These are phyloP conservation scores for Prionailurus bengalensis DNA, from an alignment of 2,113 vertebrate species.

Conservation along the genomic window DNA sequence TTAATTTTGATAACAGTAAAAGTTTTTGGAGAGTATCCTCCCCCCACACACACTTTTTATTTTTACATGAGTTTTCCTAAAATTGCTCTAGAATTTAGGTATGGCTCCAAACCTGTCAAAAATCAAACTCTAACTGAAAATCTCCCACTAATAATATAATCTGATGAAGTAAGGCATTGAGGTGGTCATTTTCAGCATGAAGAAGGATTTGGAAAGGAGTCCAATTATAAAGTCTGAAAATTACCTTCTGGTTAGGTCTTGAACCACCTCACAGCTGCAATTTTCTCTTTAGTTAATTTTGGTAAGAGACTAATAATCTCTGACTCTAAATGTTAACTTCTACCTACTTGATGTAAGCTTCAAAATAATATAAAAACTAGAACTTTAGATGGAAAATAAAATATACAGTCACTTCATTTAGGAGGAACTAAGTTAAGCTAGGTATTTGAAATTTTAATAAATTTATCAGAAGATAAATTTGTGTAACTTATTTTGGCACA, in stretches of 20 bases:
- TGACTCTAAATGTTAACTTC: not conserved
- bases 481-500: not conserved
- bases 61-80: not conserved
- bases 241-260: not conserved
- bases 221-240: constrained; percentile 5
- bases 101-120: not conserved
- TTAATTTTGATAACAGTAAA: not conserved
- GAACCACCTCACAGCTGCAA: not conserved
- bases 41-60: too few relatives aligned
- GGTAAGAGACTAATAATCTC: not conserved
- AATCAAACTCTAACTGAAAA: not conserved
- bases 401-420: constrained; percentile 26
- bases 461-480: constrained; percentile 22
- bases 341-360: not conserved
- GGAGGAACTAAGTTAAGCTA: not conserved
- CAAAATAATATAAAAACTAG: not conserved
- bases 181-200: not conserved
- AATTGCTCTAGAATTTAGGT: not conserved
- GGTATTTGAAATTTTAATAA: not conserved
- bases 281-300: constrained; percentile 11
- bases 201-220: not conserved
- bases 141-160: not conserved
- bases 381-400: constrained; percentile 49
- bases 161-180: not conserved
- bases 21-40: not conserved